Evolutionary conservation across 2,888 invertebrate species (phyloP).

Genomic region (Neocrepidodera transversa): DNA sequence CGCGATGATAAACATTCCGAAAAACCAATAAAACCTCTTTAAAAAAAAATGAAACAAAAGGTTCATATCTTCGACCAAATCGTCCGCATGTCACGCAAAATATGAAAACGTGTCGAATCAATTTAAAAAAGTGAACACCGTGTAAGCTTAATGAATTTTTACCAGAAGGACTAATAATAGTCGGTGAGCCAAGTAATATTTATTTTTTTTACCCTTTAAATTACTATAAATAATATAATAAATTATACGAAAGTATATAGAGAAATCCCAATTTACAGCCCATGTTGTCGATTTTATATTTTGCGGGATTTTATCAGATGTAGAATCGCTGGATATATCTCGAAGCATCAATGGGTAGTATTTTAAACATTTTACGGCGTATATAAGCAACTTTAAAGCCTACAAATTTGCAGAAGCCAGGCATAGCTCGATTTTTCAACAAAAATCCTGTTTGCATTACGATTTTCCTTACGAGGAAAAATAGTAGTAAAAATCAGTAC

Average conservation of each 20-base stretch:
- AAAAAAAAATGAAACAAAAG: conserved; percentile 6
- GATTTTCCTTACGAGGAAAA: not conserved
- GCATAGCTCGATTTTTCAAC: not conserved
- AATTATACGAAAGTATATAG: no score
- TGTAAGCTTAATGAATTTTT: no score
- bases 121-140: not conserved
- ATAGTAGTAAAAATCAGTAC: not conserved
- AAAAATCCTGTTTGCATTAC: not conserved
- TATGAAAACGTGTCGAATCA: conserved; percentile 29
- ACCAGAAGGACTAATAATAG: not conserved
- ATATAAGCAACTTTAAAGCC: not conserved
- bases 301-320: not conserved
- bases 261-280: not conserved
- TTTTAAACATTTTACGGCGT: not conserved
- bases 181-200: not conserved
- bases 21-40: conserved; percentile 5
- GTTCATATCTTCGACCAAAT: not conserved
- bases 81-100: conserved; percentile 2
- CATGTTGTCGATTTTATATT: not conserved
- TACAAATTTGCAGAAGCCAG: not conserved
- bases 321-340: not conserved
- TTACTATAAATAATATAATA: no score
- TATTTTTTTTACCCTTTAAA: no score
- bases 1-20: conserved; percentile 4
- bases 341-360: not conserved